Evolutionary conservation across 2,797 vertebrate genomes (phyloP).

Genomic region (Gymnothorax javanicus): DNA sequence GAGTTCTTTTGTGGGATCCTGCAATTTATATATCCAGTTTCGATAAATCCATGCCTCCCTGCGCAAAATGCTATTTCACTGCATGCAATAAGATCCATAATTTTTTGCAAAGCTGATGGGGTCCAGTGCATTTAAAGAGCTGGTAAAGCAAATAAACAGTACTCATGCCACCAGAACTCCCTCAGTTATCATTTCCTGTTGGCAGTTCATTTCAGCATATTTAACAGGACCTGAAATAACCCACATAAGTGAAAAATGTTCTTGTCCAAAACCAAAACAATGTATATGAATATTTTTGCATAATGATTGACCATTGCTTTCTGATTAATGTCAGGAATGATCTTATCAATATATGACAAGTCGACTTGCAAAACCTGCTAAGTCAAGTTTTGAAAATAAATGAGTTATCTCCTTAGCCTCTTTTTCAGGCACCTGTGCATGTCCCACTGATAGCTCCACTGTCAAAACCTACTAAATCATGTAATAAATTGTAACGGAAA

Average conservation of each 20-base stretch:
- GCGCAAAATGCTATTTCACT: not conserved
- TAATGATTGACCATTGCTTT: not conserved
- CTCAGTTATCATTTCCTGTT: not conserved
- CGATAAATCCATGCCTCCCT: not conserved
- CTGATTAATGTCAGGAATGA: not conserved
- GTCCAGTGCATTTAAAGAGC: not conserved
- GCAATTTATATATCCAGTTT: slow-evolving; percentile 16
- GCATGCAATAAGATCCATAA: not conserved
- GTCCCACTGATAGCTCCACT: no score
- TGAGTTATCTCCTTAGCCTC: no score
- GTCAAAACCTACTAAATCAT: no score
- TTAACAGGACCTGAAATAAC: not conserved
- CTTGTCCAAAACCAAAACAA: not conserved
- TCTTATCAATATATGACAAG: not conserved
- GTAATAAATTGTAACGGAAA: no score
- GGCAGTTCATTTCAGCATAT: not conserved
- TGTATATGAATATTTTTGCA: not conserved
- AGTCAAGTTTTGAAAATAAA: no score
- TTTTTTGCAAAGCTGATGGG: not conserved
- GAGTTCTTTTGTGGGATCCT: not conserved
- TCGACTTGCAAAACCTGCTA: no score
- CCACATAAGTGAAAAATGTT: not conserved
- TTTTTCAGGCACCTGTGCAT: no score
- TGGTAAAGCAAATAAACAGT: slow-evolving; percentile 5
- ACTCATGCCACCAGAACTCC: not conserved